phyloP scores from a whole-genome alignment of 2,113 vertebrate genomes.

The Ovibos moschatus region DNA sequence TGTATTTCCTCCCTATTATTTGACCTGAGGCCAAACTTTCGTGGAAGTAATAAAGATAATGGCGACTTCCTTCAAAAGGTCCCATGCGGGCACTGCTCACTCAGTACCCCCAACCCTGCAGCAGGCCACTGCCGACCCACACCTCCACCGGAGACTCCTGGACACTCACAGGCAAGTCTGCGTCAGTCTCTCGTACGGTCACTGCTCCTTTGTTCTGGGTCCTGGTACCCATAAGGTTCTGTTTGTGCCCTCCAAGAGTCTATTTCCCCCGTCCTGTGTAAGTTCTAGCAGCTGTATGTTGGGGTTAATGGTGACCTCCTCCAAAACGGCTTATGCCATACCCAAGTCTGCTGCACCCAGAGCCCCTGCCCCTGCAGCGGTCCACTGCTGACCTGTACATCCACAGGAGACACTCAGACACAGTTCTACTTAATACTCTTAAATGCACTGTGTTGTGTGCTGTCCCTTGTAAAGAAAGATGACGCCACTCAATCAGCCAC shows the following conservation, averaged over 20 bases:
- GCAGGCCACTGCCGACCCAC: not conserved
- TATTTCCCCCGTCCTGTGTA: not conserved
- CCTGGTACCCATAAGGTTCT: not conserved
- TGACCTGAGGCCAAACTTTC: not conserved
- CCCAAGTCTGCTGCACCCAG: not conserved
- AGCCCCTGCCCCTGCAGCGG: not conserved
- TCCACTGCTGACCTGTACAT: not conserved
- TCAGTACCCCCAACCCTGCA: not conserved
- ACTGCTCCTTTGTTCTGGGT: not conserved
- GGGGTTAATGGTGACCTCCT: not conserved
- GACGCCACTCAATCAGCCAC: slow-evolving; percentile 1
- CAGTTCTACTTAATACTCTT: slow-evolving; percentile 35
- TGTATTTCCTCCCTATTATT: not conserved
- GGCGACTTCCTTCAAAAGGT: not conserved
- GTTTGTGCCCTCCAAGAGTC: not conserved
- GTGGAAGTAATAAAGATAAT: not conserved
- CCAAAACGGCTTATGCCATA: not conserved
- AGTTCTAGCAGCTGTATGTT: not conserved
- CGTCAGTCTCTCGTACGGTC: not conserved
- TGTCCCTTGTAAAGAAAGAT: slow-evolving; percentile 45
- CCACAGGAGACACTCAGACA: not conserved
- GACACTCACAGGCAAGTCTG: not conserved
- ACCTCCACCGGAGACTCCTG: not conserved
- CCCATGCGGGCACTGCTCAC: not conserved
- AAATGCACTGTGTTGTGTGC: not conserved